These are phyloP conservation scores for Notechis scutatus DNA, from an alignment of 2,113 vertebrate species.

Conservation along the genomic window DNA sequence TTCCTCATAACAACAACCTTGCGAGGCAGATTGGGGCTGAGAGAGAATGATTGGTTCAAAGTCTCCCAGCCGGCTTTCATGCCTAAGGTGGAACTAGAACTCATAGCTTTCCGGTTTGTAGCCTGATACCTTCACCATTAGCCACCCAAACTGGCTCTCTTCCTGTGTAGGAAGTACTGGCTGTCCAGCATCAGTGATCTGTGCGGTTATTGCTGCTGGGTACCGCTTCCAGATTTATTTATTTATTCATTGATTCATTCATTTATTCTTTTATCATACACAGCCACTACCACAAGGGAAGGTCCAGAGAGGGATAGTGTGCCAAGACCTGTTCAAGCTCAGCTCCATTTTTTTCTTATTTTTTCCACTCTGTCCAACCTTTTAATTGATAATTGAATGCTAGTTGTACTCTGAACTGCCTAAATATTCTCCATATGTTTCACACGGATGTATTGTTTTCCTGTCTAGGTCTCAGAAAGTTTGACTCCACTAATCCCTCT, in stretches of 20 bases:
- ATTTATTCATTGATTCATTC: no score
- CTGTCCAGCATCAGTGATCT: background rate
- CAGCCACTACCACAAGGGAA: background rate
- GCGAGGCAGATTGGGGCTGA: no score
- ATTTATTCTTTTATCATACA: background rate
- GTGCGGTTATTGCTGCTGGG: background rate
- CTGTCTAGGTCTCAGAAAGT: constrained; percentile 80
- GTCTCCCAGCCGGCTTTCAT: background rate
- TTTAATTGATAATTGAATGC: background rate
- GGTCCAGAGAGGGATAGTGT: background rate
- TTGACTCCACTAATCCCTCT: constrained; percentile 78
- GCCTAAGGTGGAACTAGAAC: background rate
- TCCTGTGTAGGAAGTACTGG: background rate
- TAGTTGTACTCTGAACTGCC: background rate
- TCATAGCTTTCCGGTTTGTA: background rate
- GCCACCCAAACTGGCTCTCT: background rate
- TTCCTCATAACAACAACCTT: no score
- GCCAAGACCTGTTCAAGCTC: background rate
- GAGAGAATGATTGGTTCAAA: no score
- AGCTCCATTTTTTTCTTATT: background rate
- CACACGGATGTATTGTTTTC: constrained; percentile 20
- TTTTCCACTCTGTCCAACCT: background rate
- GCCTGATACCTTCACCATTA: background rate
- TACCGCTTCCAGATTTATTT: background rate
- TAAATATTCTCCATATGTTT: background rate